phyloP scores from a whole-genome alignment of 2,797 vertebrate genomes.

The Otolemur crassicaudatus region DNA sequence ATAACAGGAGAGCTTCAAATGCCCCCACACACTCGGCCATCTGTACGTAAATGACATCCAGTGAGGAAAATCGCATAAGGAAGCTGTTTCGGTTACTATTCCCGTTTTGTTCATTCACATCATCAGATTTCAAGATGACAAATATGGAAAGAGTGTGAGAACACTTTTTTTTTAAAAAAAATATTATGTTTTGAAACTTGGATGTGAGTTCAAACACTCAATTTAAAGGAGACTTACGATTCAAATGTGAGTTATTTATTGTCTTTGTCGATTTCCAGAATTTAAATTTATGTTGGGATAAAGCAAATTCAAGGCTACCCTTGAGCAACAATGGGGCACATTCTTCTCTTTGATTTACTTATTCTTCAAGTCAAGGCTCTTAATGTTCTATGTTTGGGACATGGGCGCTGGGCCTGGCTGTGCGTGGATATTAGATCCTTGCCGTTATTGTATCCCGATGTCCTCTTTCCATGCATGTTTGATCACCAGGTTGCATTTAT shows the following conservation, averaged over 20 bases:
- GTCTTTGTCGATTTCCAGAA: slow-evolving; percentile 70
- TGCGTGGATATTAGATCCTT: slow-evolving; percentile 79
- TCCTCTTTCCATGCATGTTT: slow-evolving; percentile 84
- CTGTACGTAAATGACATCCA: slow-evolving; percentile 84
- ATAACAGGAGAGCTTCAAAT: slow-evolving; percentile 71
- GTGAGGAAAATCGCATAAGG: slow-evolving; percentile 82
- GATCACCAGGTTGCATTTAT: slow-evolving; percentile 83
- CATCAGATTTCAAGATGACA: slow-evolving; percentile 85
- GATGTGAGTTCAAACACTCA: slow-evolving; percentile 75
- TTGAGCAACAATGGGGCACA: slow-evolving; percentile 64
- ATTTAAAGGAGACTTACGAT: slow-evolving; percentile 58
- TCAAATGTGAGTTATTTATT: slow-evolving; percentile 72
- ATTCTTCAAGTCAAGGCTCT: slow-evolving; percentile 69
- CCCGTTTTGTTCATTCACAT: slow-evolving; percentile 84
- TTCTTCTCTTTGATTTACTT: slow-evolving; percentile 79
- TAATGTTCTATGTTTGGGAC: slow-evolving; percentile 73
- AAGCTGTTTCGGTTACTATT: slow-evolving; percentile 82
- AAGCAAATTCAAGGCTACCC: slow-evolving; percentile 71
- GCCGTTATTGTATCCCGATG: slow-evolving; percentile 79
- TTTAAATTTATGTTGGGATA: slow-evolving; percentile 77
- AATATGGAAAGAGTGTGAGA: slow-evolving; percentile 84
- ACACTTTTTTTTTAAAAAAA: slow-evolving; percentile 66
- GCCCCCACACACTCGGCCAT: slow-evolving; percentile 69
- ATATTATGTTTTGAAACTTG: slow-evolving; percentile 76
- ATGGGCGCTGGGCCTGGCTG: slow-evolving; percentile 74